phyloP scores from a whole-genome alignment of 2,888 invertebrate genomes.

The Eurytoma adleriae region DNA sequence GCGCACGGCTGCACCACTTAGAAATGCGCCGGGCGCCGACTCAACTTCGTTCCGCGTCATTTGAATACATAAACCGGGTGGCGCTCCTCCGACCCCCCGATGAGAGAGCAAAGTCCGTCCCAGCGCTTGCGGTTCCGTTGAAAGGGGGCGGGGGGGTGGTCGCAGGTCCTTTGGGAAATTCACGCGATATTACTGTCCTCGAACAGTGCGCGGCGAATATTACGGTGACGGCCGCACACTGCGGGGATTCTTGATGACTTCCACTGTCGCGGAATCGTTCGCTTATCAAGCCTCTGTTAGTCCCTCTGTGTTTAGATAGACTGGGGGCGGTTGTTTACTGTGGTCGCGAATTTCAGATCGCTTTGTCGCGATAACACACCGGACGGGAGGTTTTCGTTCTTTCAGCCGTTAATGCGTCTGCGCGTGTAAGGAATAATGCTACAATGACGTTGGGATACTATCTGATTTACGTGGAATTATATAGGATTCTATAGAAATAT shows the following conservation, averaged over 20 bases:
- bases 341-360: too few relatives aligned
- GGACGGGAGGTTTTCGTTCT: too few relatives aligned
- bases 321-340: too few relatives aligned
- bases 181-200: conserved; percentile 27
- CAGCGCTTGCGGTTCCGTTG: background rate
- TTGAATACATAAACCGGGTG: conserved; percentile 24
- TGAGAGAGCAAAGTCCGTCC: conserved; percentile 20
- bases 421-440: too few relatives aligned
- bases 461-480: too few relatives aligned
- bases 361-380: too few relatives aligned
- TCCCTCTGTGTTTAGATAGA: background rate
- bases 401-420: too few relatives aligned
- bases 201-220: background rate
- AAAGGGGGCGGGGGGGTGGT: background rate
- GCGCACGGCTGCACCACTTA: conserved; percentile 1
- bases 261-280: too few relatives aligned
- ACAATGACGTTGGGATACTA: too few relatives aligned
- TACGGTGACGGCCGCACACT: background rate
- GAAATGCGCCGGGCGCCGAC: conserved; percentile 8
- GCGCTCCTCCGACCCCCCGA: background rate
- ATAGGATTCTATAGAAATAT: too few relatives aligned
- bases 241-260: conserved; percentile 11
- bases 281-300: background rate
- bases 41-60: conserved; percentile 15
- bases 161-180: conserved; percentile 35